Evolutionary conservation across 2,113 vertebrate genomes (phyloP).

Genomic region (Chaetura pelagica): DNA sequence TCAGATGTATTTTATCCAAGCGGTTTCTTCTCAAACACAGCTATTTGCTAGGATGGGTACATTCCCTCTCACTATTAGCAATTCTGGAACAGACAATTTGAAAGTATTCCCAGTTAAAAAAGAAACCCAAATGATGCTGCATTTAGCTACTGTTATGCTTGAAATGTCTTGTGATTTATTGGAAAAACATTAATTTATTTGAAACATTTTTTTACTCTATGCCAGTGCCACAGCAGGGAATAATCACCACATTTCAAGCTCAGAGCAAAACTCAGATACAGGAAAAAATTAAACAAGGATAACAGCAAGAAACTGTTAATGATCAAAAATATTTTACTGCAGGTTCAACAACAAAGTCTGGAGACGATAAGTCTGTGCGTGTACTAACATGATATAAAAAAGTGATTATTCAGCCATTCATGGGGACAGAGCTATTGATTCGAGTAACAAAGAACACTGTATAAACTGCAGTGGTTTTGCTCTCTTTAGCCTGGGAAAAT

Average conservation of each 20-base stretch:
- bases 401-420: conserved; percentile 84
- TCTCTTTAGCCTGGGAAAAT: conserved; percentile 75
- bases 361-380: conserved; percentile 75
- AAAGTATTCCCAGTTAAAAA: not conserved
- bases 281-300: conserved; percentile 52
- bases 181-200: conserved; percentile 55
- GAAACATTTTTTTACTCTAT: conserved; percentile 16
- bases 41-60: not conserved
- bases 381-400: conserved; percentile 80
- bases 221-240: conserved; percentile 41
- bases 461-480: conserved; percentile 69
- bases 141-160: not conserved
- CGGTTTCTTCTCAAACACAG: rapidly evolving
- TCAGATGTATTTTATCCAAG: rapidly evolving
- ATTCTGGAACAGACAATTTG: not conserved
- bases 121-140: not conserved
- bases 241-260: conserved; percentile 35
- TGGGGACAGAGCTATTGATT: conserved; percentile 85
- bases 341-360: conserved; percentile 74
- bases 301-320: conserved; percentile 59
- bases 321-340: conserved; percentile 51
- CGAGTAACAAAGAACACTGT: conserved; percentile 75
- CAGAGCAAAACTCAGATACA: conserved; percentile 36
- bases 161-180: not conserved
- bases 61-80: rapidly evolving